A percentile compares a stretch with the other conserved stretches of the same genome.
Evolutionary conservation across 2,888 invertebrate species (phyloP).

Genomic region (Trilocha varians): DNA sequence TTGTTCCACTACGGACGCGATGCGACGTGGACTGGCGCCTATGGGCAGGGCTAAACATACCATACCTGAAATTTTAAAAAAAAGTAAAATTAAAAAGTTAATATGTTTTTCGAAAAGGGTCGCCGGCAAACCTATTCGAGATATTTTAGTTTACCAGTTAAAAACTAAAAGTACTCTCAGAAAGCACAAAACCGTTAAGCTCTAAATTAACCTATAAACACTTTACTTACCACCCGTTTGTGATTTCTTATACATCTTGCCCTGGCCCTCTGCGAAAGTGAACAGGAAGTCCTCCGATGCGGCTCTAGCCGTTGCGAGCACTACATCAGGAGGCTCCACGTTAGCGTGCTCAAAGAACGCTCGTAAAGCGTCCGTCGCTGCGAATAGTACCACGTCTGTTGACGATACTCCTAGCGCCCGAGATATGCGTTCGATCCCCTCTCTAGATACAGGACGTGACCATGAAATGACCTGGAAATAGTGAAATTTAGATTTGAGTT

Average conservation of each 20-base stretch:
- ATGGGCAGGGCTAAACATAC: conserved; percentile 78
- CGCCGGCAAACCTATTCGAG: no score
- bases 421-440: conserved; percentile 72
- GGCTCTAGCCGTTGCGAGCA: conserved; percentile 77
- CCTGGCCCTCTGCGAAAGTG: conserved; percentile 58
- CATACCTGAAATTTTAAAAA: conserved; percentile 61
- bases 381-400: conserved; percentile 76
- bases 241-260: conserved; percentile 64
- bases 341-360: conserved; percentile 74
- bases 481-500: neutral
- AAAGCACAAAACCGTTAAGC: neutral
- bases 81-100: neutral
- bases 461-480: conserved; percentile 75
- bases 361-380: conserved; percentile 76
- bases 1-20: conserved; percentile 37
- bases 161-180: neutral
- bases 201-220: neutral
- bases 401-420: conserved; percentile 74
- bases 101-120: no score
- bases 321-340: conserved; percentile 67
- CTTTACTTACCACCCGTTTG: conserved; percentile 62
- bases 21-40: conserved; percentile 53
- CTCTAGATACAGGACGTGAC: conserved; percentile 77
- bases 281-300: conserved; percentile 73
- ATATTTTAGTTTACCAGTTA: no score